Evolutionary conservation across 1,140 invertebrate genomes (phyloP), one percentile per base, ranked within the genome.

Genomic region (Lysiphlebus fabarum): DNA sequence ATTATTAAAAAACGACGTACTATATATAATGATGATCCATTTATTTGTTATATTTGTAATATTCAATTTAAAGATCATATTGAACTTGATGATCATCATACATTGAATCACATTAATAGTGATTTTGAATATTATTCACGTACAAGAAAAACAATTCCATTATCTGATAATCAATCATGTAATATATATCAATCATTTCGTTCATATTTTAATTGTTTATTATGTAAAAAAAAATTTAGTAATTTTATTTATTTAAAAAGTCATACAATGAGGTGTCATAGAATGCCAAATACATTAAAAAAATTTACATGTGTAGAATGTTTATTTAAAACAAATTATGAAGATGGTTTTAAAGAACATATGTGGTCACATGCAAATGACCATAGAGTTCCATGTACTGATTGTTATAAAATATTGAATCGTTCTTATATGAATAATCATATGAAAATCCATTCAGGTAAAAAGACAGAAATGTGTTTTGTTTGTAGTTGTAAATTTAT

Each of bases 381-480:
- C 64, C 70, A 77, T 33, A 82, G 83, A 7, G 80, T 83, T 40
- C 68, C 75, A 36, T 86, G 85, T 64, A 77, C 80, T 48, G 70
- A 83, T 5, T 87, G 85, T 65, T 78, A 79, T 0, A 80, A 82
- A 40, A 61, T 78, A 8, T 82, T 85, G 65, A 81, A 73, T 7
- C 71, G 73, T 10, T 70, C 73, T 26, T 79, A 81, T 53, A 75
- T 88, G 44, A 81, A 84, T 41, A 85, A 82, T 36, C 91, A 93
- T 67, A 81, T 84, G 47, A 80, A 90, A 9, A 90, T 87, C 10
- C 89, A 91, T 67, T 88, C 87, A 4, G 87, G 83, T 6, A 83
- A 85, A 65, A 85, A 81, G 58, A 84, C 84, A 2, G 83, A 79
- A 49, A 77, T 82, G 36, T 89, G 87, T 65, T 77, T 82, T 56